Base-by-base conservation (phyloP, 2,888 invertebrate genomes). In the Coelinius sp. region DNA sequence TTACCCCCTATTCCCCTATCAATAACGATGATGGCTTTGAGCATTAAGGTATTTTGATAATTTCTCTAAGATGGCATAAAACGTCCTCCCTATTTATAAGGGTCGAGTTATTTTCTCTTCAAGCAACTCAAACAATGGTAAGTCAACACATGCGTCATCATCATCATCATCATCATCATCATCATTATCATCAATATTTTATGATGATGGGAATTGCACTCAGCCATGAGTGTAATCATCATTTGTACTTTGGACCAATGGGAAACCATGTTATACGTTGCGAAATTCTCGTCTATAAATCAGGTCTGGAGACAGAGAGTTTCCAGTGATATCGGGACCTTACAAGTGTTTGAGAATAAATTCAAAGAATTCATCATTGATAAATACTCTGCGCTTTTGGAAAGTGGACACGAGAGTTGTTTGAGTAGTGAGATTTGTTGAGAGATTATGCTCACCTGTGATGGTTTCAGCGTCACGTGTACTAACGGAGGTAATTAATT, bases 391-490 rank as follows among this genome's bases (percentile, higher is more conserved):
- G n/a, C n/a, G n/a, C n/a, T n/a, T n/a, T n/a, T n/a, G n/a, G 14
- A 22, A 14, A 46, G 41, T 31, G 31, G 20, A 14, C 12, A 49
- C 5, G 25, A 63, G 22, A 31, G 17, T 38, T 4, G 17, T 14
- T 38, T 64, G 1, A 17, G 27, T 25, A 44, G 1, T 17, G 8
- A 22, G 14, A 5, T 14, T 31, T 52, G 17, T 17, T 7, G 31
- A 12, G 56, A 27, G n/a, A n/a, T 22, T 14, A 14, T 24, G 82
- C 89, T 89, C 81, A 93, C 93, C 93, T 88, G 93, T 93, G 82
- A 93, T 89, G 82, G 93, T 93, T 85, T 90, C 91, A 85, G 92
- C 92, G 90, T 92, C 91, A 80, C 90, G 90, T 82, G 85, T 84
- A 76, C 76, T 79, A 73, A 81, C 77, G 73, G 84, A 77, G 81